Evolutionary conservation across 1,140 invertebrate species (phyloP), one percentile per base, ranked within the genome.

Genomic region (Gryon sp.): DNA sequence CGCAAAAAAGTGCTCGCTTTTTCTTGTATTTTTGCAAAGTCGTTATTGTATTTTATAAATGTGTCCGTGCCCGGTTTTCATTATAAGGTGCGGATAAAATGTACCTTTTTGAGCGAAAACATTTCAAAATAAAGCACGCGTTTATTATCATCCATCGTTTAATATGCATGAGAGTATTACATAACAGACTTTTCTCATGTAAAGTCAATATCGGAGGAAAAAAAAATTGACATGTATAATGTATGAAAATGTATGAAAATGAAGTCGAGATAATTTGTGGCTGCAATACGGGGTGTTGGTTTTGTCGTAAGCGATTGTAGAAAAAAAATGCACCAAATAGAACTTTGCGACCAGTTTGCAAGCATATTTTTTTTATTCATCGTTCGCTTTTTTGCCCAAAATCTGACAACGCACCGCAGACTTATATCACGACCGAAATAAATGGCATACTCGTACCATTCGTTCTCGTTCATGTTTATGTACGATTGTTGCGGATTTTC

Each of bases 181-280:
- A 46, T 62, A 66, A 69, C 20, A 24, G 62, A 69, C 46, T 73
- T 65, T 73, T 73, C 52, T 65, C 59, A 60, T 66, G 57, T 52
- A 52, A 76, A 66, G 32, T 60, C 53, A 74, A 59, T 59, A 75
- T 59, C 34, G 68, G 16, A 1, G 68, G 16, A 1, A 46, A 46
- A 70, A 70, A 70, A 73, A 78, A 62, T 69, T 60, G 34, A 70
- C 63, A 79, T 73, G 65, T 55, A 34, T 65, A 76, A 70, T 76
- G 40, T 76, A 76, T 69, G 73, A 79, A 80, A 80, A 70, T 79
- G 32, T 66, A 70, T 70, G 59, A 80, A 81, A 78, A 78, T 72
- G 63, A 70, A 81, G 63, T 72, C 78, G 66, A 57, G 63, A 72
- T 70, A 81, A 76, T 76, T 76, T 22, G 52, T 30, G 45, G 50